phyloP scores from a whole-genome alignment of 2,888 invertebrate species.

The Copidosoma aretas region DNA sequence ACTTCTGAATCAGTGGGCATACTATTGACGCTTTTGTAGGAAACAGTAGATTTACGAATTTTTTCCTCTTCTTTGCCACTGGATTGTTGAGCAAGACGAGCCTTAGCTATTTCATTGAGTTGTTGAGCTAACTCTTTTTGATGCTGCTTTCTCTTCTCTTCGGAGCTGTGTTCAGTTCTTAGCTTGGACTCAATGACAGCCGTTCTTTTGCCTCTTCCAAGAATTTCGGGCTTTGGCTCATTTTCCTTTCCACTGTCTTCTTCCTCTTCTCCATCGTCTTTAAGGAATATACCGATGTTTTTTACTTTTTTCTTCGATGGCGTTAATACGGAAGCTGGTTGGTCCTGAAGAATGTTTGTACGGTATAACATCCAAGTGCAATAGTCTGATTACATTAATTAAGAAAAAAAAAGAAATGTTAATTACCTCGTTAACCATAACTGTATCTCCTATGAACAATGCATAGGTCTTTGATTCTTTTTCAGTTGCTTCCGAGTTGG shows the following conservation, averaged over 20 bases:
- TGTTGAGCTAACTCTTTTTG: constrained; percentile 92
- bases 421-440: constrained; percentile 84
- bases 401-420: constrained; percentile 7
- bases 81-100: constrained; percentile 86
- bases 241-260: constrained; percentile 69
- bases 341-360: constrained; percentile 61
- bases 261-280: constrained; percentile 85
- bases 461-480: constrained; percentile 91
- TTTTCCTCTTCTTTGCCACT: constrained; percentile 87
- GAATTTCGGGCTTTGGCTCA: constrained; percentile 71
- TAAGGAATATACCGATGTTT: constrained; percentile 93
- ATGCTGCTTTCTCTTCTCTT: constrained; percentile 96
- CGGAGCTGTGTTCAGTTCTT: constrained; percentile 91
- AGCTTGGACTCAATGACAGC: constrained; percentile 93
- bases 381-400: background rate
- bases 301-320: constrained; percentile 94
- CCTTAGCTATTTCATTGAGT: constrained; percentile 91
- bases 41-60: constrained; percentile 91
- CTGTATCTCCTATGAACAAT: constrained; percentile 95
- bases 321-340: constrained; percentile 85
- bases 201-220: constrained; percentile 83
- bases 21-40: constrained; percentile 90
- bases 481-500: constrained; percentile 81
- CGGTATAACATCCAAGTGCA: background rate
- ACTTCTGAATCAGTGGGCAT: constrained; percentile 95